Percentiles rank a stretch among this genome's conserved stretches.
Conservation (phyloP, 2,888 invertebrate genomes). For the Drosophila lacicola region DNA sequence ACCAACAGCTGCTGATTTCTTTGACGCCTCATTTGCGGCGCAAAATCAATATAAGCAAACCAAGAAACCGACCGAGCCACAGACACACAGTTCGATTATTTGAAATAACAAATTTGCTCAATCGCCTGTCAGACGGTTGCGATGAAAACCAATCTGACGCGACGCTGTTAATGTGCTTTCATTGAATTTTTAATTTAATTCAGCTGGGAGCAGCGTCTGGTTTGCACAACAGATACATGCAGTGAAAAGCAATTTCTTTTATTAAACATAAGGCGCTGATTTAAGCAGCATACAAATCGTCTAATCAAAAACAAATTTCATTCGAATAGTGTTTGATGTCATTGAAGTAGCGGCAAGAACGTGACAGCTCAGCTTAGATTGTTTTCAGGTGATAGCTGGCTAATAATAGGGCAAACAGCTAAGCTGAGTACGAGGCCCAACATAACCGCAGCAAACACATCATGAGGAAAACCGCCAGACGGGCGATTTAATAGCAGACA, state of each 20-base stretch:
- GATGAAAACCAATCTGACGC: slow-evolving; percentile 53
- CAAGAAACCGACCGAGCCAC: not conserved
- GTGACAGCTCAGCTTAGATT: slow-evolving; percentile 44
- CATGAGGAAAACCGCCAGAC: slow-evolving; percentile 6
- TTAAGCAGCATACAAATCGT: slow-evolving; percentile 66
- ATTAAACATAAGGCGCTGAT: slow-evolving; percentile 59
- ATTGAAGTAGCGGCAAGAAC: slow-evolving; percentile 19
- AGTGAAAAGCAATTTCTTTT: slow-evolving; percentile 60
- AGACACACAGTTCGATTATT: slow-evolving; percentile 20
- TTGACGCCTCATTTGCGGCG: slow-evolving; percentile 40
- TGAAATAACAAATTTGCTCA: slow-evolving; percentile 38
- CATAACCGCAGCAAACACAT: slow-evolving; percentile 31
- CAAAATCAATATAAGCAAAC: slow-evolving; percentile 20
- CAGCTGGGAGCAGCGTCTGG: slow-evolving; percentile 45
- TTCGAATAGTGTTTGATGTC: slow-evolving; percentile 70
- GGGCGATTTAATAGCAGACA: slow-evolving; percentile 23
- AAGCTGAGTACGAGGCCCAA: not conserved
- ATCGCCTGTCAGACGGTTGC: slow-evolving; percentile 43
- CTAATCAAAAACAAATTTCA: slow-evolving; percentile 68
- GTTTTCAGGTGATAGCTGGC: slow-evolving; percentile 41
- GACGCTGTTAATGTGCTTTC: slow-evolving; percentile 52
- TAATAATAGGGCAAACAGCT: slow-evolving; percentile 20
- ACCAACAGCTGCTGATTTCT: slow-evolving; percentile 26
- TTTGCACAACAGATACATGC: slow-evolving; percentile 19
- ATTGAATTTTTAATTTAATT: slow-evolving; percentile 75